A percentile compares a stretch with the other conserved stretches of the same genome.
Conservation (phyloP, 2,888 invertebrate species). For the Hypercompe scribonia region DNA sequence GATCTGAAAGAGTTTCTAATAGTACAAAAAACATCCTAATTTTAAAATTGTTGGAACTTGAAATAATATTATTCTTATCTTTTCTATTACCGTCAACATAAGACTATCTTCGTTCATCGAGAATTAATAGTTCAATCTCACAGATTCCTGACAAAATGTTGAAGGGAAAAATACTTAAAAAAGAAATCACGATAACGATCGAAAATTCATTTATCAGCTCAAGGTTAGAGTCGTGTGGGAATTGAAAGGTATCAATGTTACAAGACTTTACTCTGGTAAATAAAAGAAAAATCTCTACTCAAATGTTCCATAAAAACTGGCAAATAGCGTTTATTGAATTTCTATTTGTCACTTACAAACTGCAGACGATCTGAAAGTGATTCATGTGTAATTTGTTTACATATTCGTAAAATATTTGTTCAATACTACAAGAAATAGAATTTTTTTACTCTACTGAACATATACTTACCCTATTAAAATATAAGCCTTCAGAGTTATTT, state of each 20-base stretch:
- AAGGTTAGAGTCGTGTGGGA: constrained; percentile 12
- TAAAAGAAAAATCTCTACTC: background rate
- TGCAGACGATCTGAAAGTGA: background rate
- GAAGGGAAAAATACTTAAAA: constrained; percentile 9
- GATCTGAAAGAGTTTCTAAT: too few relatives aligned
- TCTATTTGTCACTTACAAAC: background rate
- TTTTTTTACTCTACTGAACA: background rate
- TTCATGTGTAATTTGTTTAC: background rate
- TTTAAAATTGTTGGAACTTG: too few relatives aligned
- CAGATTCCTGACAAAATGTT: background rate
- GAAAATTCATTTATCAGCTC: constrained; percentile 27
- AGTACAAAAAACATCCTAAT: too few relatives aligned
- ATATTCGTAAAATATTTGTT: background rate
- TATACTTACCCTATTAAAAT: background rate
- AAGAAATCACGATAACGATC: constrained; percentile 23
- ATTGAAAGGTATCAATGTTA: constrained; percentile 41
- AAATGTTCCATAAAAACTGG: background rate
- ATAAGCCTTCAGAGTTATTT: too few relatives aligned
- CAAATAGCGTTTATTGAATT: constrained; percentile 3
- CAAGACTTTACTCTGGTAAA: constrained; percentile 3
- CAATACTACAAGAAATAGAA: background rate
- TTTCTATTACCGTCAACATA: background rate
- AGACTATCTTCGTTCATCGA: background rate
- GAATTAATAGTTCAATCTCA: background rate
- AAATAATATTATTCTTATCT: background rate